Conservation (phyloP, 2,888 invertebrate species). For the Achlya flavicornis region DNA sequence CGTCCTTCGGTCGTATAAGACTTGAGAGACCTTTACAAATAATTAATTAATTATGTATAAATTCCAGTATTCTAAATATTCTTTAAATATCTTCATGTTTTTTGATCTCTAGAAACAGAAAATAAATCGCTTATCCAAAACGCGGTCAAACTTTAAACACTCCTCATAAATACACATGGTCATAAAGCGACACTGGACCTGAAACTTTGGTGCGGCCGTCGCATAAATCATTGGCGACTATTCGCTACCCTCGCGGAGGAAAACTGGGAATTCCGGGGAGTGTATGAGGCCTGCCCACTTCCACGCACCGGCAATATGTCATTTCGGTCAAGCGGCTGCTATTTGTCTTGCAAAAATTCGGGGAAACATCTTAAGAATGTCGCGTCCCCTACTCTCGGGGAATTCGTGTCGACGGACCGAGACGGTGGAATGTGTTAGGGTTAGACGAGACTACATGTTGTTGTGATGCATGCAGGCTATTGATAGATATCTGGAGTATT, state of each 20-base stretch:
- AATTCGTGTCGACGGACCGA: slow-evolving; percentile 31
- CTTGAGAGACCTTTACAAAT: too few species aligned
- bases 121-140: neutral
- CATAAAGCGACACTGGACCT: slow-evolving; percentile 52
- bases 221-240: slow-evolving; percentile 52
- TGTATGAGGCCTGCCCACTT: slow-evolving; percentile 59
- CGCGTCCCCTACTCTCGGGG: slow-evolving; percentile 41
- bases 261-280: slow-evolving; percentile 64
- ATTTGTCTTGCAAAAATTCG: slow-evolving; percentile 82
- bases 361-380: slow-evolving; percentile 70
- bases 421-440: slow-evolving; percentile 50
- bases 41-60: neutral
- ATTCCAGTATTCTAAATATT: neutral
- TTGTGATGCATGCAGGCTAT: neutral
- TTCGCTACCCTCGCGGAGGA: slow-evolving; percentile 33
- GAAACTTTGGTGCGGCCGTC: slow-evolving; percentile 27
- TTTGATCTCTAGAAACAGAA: neutral
- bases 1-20: neutral
- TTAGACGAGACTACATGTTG: slow-evolving; percentile 28
- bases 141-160: slow-evolving; percentile 56
- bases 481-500: slow-evolving; percentile 5
- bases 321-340: slow-evolving; percentile 73
- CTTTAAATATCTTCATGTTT: neutral
- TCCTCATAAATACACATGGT: slow-evolving; percentile 64
- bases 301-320: slow-evolving; percentile 69